Evolutionary conservation across 2,113 vertebrate genomes (phyloP).

Genomic region (Hippoglossus stenolepis): DNA sequence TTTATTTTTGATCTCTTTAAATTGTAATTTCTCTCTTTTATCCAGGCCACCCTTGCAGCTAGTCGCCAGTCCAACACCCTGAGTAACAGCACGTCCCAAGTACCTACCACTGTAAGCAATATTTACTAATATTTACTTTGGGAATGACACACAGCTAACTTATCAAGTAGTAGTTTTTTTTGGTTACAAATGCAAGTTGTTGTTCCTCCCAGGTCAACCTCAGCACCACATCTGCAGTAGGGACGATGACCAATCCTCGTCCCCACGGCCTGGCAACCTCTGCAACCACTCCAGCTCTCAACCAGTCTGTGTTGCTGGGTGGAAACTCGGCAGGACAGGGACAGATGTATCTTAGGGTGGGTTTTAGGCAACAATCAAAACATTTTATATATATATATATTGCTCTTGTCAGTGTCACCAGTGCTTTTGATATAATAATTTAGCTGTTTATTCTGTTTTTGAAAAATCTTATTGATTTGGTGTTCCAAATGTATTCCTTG

Average conservation of each 20-base stretch:
- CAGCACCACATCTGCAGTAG: constrained; percentile 79
- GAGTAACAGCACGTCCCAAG: constrained; percentile 88
- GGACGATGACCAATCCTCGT: constrained; percentile 78
- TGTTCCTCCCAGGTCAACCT: constrained; percentile 75
- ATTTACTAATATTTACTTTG: background rate
- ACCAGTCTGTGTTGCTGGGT: constrained; percentile 94
- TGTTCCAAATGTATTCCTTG: too few species aligned
- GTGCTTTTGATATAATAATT: background rate
- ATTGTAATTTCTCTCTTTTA: constrained; percentile 11
- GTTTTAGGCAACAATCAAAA: background rate
- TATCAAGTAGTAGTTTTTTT: background rate
- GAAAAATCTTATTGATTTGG: too few species aligned
- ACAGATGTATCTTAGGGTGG: constrained; percentile 97
- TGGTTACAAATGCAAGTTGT: background rate
- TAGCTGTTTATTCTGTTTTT: background rate
- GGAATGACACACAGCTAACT: background rate
- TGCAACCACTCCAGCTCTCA: constrained; percentile 86
- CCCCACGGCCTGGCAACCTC: constrained; percentile 86
- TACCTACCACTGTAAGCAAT: constrained; percentile 83
- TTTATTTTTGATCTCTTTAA: background rate
- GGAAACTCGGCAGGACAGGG: constrained; percentile 90
- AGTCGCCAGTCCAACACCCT: constrained; percentile 93
- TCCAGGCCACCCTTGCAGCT: constrained; percentile 94
- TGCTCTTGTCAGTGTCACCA: background rate
- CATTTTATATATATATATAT: background rate